A percentile compares a stretch with the other conserved stretches of the same genome.
phyloP scores from a whole-genome alignment of 1,140 invertebrate species.

The Agrypnia vestita region DNA sequence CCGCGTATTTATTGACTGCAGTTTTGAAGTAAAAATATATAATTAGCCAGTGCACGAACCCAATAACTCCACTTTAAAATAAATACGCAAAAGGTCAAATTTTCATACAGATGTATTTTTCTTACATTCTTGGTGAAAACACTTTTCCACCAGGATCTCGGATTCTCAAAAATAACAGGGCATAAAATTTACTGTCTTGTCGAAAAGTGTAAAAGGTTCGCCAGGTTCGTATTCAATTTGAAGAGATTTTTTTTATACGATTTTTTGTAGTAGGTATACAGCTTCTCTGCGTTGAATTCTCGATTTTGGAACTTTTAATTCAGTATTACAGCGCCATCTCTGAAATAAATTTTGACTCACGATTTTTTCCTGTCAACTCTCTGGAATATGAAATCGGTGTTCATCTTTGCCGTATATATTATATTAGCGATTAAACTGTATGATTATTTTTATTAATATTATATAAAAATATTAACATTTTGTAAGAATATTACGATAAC shows the following conservation, averaged over 20 bases:
- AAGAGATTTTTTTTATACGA: neutral
- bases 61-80: constrained; percentile 11
- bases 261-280: neutral
- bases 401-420: too few relatives aligned
- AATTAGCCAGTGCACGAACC: constrained; percentile 14
- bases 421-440: too few relatives aligned
- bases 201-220: neutral
- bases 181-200: neutral
- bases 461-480: too few relatives aligned
- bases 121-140: too few relatives aligned
- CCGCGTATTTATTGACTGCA: neutral
- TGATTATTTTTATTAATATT: too few relatives aligned
- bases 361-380: constrained; percentile 1
- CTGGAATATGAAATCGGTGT: neutral
- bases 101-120: too few relatives aligned
- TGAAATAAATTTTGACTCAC: neutral
- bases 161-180: too few relatives aligned
- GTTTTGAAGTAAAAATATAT: neutral
- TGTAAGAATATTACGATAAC: too few relatives aligned
- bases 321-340: neutral
- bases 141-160: too few relatives aligned
- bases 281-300: neutral
- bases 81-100: neutral
- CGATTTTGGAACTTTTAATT: neutral
- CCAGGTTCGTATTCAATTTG: neutral